Conservation (phyloP, 1,140 invertebrate genomes). For the Apis cerana region DNA sequence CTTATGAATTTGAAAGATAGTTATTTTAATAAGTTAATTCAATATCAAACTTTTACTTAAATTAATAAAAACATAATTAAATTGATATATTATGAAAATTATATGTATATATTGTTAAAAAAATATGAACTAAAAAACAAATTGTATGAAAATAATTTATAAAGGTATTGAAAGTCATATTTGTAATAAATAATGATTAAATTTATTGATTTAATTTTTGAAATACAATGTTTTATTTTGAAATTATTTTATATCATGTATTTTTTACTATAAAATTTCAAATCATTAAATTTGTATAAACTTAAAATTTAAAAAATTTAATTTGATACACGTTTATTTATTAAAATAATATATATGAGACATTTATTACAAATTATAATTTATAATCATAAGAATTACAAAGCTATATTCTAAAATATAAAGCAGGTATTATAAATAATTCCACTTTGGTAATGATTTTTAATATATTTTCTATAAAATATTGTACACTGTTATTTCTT, state of each 20-base stretch:
- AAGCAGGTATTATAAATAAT: constrained; percentile 58
- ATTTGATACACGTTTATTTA: background rate
- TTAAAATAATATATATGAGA: constrained; percentile 5
- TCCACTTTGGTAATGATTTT: constrained; percentile 67
- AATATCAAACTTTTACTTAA: constrained; percentile 84
- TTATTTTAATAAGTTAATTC: constrained; percentile 85
- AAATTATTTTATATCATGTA: constrained; percentile 14
- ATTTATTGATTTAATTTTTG: constrained; percentile 48
- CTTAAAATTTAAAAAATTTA: background rate
- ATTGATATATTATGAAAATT: background rate
- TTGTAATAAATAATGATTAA: constrained; percentile 47
- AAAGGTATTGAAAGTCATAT: constrained; percentile 31
- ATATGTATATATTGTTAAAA: background rate
- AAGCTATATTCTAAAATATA: constrained; percentile 24
- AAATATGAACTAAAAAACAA: background rate
- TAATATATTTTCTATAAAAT: constrained; percentile 78
- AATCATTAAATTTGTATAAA: constrained; percentile 9
- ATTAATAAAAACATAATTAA: background rate
- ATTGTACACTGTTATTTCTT: constrained; percentile 76
- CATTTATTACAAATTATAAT: background rate
- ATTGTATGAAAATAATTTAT: background rate
- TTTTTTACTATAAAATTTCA: background rate
- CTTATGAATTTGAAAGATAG: constrained; percentile 84
- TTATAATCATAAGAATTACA: background rate
- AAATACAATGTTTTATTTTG: constrained; percentile 38